These are phyloP conservation scores for Hipparchia semele DNA, from an alignment of 2,888 invertebrate genomes.

Conservation along the genomic window DNA sequence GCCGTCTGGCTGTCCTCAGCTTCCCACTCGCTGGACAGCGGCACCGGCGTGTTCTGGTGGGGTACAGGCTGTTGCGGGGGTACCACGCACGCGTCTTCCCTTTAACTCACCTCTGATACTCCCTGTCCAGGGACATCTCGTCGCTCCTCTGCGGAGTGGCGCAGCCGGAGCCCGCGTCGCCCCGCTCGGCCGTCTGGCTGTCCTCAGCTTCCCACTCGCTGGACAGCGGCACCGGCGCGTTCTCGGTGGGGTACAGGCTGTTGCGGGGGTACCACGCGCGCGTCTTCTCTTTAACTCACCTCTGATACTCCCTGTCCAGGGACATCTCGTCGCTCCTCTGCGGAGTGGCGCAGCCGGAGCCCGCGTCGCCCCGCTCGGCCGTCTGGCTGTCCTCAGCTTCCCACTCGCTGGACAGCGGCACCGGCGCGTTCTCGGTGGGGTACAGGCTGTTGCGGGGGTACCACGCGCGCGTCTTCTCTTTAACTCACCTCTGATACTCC, in stretches of 20 bases:
- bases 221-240: conserved; percentile 46
- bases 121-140: conserved; percentile 60
- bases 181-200: conserved; percentile 44
- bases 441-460: conserved; percentile 57
- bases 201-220: conserved; percentile 72
- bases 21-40: conserved; percentile 65
- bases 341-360: conserved; percentile 46
- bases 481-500: conserved; percentile 70
- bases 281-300: conserved; percentile 45
- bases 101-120: conserved; percentile 64
- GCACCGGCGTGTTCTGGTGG: conserved; percentile 45
- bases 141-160: conserved; percentile 53
- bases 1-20: conserved; percentile 56
- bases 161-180: conserved; percentile 31
- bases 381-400: conserved; percentile 61
- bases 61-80: conserved; percentile 50
- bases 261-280: conserved; percentile 64
- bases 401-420: conserved; percentile 61
- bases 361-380: conserved; percentile 34
- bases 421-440: conserved; percentile 45
- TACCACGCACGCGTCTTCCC: conserved; percentile 62
- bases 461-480: conserved; percentile 60
- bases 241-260: conserved; percentile 48
- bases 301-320: conserved; percentile 70
- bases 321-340: conserved; percentile 53